These are phyloP conservation scores for Brachionus sp. DNA, from an alignment of 1,140 invertebrate genomes.

Conservation along the genomic window DNA sequence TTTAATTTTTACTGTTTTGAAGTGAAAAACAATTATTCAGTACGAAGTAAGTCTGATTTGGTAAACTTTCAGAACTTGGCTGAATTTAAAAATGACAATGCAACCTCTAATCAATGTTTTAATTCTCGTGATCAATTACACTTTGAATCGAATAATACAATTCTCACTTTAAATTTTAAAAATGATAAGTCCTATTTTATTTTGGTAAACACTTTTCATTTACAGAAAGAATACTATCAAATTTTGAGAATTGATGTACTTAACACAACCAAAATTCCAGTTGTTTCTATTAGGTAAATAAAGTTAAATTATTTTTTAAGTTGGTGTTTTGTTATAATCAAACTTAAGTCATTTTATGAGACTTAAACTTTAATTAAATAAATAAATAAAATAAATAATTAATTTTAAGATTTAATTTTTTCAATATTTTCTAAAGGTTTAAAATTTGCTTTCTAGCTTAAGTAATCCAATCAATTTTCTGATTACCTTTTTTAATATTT, in stretches of 20 bases:
- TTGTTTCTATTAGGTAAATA: background rate
- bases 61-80: background rate
- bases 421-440: too few relatives aligned
- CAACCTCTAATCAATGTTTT: background rate
- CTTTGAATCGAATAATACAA: background rate
- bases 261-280: background rate
- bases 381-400: too few relatives aligned
- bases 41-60: background rate
- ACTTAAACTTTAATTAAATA: too few relatives aligned
- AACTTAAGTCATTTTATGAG: too few relatives aligned
- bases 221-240: background rate
- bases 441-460: too few relatives aligned
- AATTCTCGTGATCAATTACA: background rate
- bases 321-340: too few relatives aligned
- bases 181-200: background rate
- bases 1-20: constrained; percentile 1
- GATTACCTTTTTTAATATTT: too few relatives aligned
- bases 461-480: too few relatives aligned
- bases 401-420: too few relatives aligned
- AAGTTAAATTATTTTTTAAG: too few relatives aligned
- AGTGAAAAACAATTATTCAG: background rate
- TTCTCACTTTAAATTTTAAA: background rate
- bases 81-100: background rate
- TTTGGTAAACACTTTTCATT: background rate
- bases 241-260: background rate